Percentiles rank a stretch among this genome's conserved stretches.
Conservation (phyloP, 64 coral and sea anemone species). For the Dendrophyllia cribrosa region DNA sequence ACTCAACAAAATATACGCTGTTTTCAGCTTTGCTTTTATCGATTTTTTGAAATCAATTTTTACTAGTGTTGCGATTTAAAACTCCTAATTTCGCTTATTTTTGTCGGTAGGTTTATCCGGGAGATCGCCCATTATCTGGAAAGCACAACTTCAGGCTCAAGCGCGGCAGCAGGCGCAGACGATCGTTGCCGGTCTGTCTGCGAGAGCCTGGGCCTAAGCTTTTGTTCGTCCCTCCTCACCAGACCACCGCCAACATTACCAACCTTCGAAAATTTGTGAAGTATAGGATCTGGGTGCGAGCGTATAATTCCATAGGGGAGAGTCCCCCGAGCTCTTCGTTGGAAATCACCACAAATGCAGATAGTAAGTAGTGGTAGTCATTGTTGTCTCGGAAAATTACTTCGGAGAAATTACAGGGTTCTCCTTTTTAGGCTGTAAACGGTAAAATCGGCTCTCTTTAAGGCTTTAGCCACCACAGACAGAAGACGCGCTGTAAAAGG, state of each 20-base stretch:
- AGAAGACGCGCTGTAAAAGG: too few relatives aligned
- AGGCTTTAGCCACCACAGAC: too few relatives aligned
- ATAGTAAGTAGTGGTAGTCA: constrained; percentile 56
- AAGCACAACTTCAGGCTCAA: neutral
- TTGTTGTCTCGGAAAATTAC: neutral
- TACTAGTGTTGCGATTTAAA: too few relatives aligned
- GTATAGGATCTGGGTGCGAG: constrained; percentile 76
- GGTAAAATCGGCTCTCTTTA: too few relatives aligned
- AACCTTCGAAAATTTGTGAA: constrained; percentile 78
- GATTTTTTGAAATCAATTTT: too few relatives aligned
- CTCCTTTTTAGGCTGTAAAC: neutral
- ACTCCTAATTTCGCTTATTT: too few relatives aligned
- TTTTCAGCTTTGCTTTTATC: too few relatives aligned
- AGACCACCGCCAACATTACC: constrained; percentile 75
- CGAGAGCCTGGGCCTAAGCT: constrained; percentile 66
- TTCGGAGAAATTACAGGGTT: neutral
- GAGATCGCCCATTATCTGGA: neutral
- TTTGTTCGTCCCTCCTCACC: constrained; percentile 71
- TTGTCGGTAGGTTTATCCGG: neutral
- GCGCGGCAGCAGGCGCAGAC: constrained; percentile 6
- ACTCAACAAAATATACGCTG: too few relatives aligned
- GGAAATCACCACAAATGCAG: constrained; percentile 28
- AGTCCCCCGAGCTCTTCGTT: constrained; percentile 49
- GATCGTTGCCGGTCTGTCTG: constrained; percentile 31
- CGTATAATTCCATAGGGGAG: constrained; percentile 89